Percentiles rank a stretch among this genome's conserved stretches.
Conservation (phyloP, 2,888 invertebrate genomes). For the Hyposoter dolosus region DNA sequence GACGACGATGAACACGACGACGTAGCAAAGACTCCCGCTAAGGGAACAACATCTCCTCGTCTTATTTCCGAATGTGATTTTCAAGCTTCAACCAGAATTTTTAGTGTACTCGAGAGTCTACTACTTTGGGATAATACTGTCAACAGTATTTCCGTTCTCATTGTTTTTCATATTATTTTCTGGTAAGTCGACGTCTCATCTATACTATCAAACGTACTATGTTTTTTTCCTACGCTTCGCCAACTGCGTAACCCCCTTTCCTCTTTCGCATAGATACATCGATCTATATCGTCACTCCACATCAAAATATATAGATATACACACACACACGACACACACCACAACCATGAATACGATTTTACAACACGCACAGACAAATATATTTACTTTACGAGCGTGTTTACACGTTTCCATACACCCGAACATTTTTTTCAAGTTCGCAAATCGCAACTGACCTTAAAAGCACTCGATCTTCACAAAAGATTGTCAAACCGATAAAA, state of each 20-base stretch:
- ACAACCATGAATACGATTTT: not conserved
- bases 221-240: slow-evolving; percentile 45
- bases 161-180: slow-evolving; percentile 80
- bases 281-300: slow-evolving; percentile 1
- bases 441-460: slow-evolving; percentile 25
- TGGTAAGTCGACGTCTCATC: slow-evolving; percentile 76
- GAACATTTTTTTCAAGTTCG: slow-evolving; percentile 35
- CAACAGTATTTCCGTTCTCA: slow-evolving; percentile 80
- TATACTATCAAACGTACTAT: slow-evolving; percentile 29
- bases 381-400: not conserved
- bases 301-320: not conserved
- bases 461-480: not conserved
- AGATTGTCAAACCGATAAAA: slow-evolving; percentile 21
- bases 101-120: slow-evolving; percentile 78
- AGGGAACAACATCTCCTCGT: slow-evolving; percentile 26
- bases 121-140: slow-evolving; percentile 80
- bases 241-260: slow-evolving; percentile 61
- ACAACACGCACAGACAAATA: not conserved
- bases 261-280: slow-evolving; percentile 21
- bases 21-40: slow-evolving; percentile 40
- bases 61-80: slow-evolving; percentile 13
- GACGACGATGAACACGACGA: slow-evolving; percentile 50
- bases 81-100: slow-evolving; percentile 71
- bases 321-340: not conserved
- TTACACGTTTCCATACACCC: slow-evolving; percentile 1